These are phyloP conservation scores for Alauda arvensis DNA, from an alignment of 2,797 vertebrate species.

Conservation along the genomic window DNA sequence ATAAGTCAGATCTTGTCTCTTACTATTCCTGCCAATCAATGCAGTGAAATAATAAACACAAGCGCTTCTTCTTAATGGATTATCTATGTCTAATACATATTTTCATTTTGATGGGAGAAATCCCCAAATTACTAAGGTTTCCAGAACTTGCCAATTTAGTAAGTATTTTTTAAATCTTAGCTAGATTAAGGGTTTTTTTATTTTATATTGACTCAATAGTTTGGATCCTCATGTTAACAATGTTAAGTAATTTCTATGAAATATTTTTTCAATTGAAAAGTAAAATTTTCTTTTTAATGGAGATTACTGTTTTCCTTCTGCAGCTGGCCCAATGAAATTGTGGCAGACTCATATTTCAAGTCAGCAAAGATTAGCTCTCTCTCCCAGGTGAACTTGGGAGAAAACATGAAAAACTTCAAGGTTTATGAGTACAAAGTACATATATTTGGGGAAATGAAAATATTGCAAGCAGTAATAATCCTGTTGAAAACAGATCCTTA, in stretches of 20 bases:
- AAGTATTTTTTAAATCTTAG: not conserved
- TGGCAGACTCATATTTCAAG: not conserved
- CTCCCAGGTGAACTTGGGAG: not conserved
- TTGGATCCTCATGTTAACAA: not conserved
- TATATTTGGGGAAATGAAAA: not conserved
- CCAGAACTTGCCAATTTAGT: not conserved
- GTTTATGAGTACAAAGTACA: not conserved
- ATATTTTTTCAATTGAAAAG: not conserved
- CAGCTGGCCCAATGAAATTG: not conserved
- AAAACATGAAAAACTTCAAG: not conserved
- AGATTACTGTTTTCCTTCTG: not conserved
- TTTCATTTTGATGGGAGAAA: not conserved
- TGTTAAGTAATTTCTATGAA: not conserved
- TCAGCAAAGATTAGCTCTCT: not conserved
- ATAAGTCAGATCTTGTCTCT: not conserved
- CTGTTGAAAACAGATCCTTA: not conserved
- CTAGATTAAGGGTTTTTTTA: not conserved
- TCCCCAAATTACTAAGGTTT: not conserved
- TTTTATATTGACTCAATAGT: not conserved
- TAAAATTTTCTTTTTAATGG: not conserved
- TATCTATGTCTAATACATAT: not conserved
- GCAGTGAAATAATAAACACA: not conserved
- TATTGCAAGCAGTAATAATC: not conserved
- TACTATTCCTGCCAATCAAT: not conserved
- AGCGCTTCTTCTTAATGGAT: not conserved